Evolutionary conservation across 37 sponge, comb jelly and placozoan species (phyloP).

Genomic region (Oscarella lobularis): DNA sequence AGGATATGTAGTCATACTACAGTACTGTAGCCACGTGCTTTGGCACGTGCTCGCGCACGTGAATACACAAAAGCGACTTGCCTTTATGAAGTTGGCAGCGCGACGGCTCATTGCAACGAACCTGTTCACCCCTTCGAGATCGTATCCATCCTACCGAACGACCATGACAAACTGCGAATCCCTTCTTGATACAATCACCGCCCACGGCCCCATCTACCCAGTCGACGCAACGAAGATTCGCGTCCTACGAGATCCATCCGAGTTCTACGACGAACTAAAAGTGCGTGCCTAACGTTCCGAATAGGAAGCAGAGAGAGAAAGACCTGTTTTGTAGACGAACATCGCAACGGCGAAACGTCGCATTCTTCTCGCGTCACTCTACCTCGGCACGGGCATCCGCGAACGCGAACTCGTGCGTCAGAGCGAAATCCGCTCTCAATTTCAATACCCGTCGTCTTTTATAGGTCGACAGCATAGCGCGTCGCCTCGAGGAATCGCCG

Average conservation of each 20-base stretch:
- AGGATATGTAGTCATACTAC: too few relatives aligned
- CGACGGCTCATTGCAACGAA: too few relatives aligned
- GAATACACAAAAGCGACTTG: too few relatives aligned
- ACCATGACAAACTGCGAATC: too few relatives aligned
- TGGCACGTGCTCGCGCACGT: too few relatives aligned
- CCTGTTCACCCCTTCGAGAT: too few relatives aligned
- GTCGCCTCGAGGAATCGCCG: not conserved
- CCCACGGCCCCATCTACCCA: slow-evolving; percentile 25
- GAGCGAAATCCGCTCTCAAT: not conserved
- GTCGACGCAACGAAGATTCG: slow-evolving; percentile 42
- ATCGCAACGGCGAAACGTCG: slow-evolving; percentile 23
- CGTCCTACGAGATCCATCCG: slow-evolving; percentile 33
- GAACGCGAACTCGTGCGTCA: slow-evolving; percentile 52
- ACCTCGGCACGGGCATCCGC: slow-evolving; percentile 62
- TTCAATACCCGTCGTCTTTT: not conserved
- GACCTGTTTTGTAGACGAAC: slow-evolving; percentile 27
- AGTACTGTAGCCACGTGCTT: too few relatives aligned
- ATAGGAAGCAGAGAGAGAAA: too few relatives aligned
- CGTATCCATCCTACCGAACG: too few relatives aligned
- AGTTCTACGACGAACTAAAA: slow-evolving; percentile 38
- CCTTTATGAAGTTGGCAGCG: too few relatives aligned
- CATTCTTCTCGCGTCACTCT: slow-evolving; percentile 58
- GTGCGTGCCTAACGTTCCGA: too few relatives aligned
- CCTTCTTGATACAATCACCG: too few relatives aligned
- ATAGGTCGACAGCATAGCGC: not conserved